Conservation (phyloP, 2,797 vertebrate species). For the Dryobates pubescens region DNA sequence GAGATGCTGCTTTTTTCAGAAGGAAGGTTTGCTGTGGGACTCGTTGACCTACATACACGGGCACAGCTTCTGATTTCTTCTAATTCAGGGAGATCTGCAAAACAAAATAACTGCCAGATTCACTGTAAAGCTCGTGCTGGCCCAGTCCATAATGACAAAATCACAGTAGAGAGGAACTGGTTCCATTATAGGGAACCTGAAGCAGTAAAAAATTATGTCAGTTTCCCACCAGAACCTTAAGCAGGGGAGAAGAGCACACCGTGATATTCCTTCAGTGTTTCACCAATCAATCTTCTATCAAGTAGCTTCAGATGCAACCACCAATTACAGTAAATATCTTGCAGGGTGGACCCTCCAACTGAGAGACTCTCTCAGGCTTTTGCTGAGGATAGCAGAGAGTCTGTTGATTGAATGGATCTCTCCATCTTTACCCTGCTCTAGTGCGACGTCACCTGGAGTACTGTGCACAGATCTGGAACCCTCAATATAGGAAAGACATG, state of each 20-base stretch:
- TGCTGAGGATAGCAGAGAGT: neutral
- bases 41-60: accelerated
- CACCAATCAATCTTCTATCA: neutral
- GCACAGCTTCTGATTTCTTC: neutral
- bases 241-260: neutral
- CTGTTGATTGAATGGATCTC: neutral
- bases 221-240: neutral
- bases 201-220: neutral
- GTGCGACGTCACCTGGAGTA: too few relatives aligned
- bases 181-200: neutral
- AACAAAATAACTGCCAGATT: neutral
- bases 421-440: neutral
- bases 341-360: neutral
- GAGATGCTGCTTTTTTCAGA: neutral
- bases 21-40: neutral
- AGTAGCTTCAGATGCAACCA: neutral
- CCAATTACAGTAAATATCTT: neutral
- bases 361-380: neutral
- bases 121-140: neutral
- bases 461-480: too few relatives aligned
- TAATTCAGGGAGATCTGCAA: neutral
- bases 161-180: neutral
- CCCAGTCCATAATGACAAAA: neutral
- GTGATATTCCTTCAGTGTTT: neutral
- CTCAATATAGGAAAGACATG: too few relatives aligned